These are phyloP conservation scores for Schlechtendalia chinensis DNA, from an alignment of 1,140 invertebrate species.

Conservation along the genomic window DNA sequence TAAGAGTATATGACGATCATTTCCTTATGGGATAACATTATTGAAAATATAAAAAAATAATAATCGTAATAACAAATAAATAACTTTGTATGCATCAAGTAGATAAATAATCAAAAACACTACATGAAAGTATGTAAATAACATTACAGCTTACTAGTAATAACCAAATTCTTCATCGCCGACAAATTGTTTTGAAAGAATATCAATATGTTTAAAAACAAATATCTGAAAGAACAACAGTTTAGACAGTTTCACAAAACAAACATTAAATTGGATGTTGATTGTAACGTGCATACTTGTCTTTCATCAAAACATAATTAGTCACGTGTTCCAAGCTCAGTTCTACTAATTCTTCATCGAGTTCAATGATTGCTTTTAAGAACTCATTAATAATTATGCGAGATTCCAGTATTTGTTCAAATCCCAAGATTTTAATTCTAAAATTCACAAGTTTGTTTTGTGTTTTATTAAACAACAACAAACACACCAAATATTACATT, in stretches of 20 bases:
- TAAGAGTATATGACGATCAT: too few relatives aligned
- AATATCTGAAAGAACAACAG: slow-evolving; percentile 4
- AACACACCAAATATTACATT: too few relatives aligned
- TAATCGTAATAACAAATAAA: too few relatives aligned
- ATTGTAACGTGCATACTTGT: slow-evolving; percentile 21
- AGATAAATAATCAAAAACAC: too few relatives aligned
- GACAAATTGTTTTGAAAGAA: slow-evolving; percentile 39
- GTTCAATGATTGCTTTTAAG: not conserved
- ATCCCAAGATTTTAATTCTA: slow-evolving; percentile 3
- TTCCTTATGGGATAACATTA: too few relatives aligned
- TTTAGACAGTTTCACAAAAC: not conserved
- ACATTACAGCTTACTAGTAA: not conserved
- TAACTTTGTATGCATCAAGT: too few relatives aligned
- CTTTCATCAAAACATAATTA: slow-evolving; percentile 24
- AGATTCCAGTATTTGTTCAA: slow-evolving; percentile 1
- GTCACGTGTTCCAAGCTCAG: not conserved
- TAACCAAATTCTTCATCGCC: slow-evolving; percentile 19
- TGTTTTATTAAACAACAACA: slow-evolving; percentile 1
- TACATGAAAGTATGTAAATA: too few relatives aligned
- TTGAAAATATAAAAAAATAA: too few relatives aligned
- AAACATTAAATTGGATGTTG: not conserved
- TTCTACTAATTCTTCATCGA: not conserved
- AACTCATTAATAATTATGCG: slow-evolving; percentile 18
- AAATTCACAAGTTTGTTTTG: slow-evolving; percentile 6
- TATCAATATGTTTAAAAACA: slow-evolving; percentile 10